Base-by-base conservation (phyloP, 2,113 vertebrate genomes). In the Erythrolamprus reginae region DNA sequence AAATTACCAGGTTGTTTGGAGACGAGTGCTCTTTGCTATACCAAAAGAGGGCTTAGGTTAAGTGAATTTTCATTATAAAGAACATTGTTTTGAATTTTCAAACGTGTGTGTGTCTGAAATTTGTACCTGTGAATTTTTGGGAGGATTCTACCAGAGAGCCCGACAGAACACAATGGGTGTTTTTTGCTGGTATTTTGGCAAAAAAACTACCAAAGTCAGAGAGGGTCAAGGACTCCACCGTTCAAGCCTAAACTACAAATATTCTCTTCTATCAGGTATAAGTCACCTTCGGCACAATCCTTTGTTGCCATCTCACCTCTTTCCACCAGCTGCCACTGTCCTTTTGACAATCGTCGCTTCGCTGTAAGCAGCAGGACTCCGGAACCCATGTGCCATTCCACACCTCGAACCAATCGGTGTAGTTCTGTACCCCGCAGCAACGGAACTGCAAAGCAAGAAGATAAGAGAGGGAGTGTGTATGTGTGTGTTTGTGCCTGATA, bases 401-500 rank as follows among this genome's bases (percentile, higher is more conserved):
- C 19, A 97, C 93, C 0, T 93, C 92, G 84, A 96, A 94, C 98
- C 98, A 98, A 96, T 98, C 98, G 0, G 95, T 96, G 89, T 96
- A 96, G 89, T 97, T 97, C 9, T 95, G 96, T n/a, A 98, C 97
- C 0, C 98, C 98, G 45, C 98, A 98, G 93, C 98, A 98, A 92
- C 98, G 98, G 91, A 98, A 98, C 98, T 98, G 92, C 38, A 65
- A 84, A 84, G 86, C n/a, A 84, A 88, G 26, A 45, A 82, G 1
- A 86, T 0, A 9, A 1, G 4, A 9, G 38, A 10, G 5, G 12
- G 26, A 2, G 10, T 13, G 70, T 4, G 5, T 13, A 19, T 26
- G 12, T 15, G 82, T 84, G 10, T 15, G 13, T 28, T 28, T 84
- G 47, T 84, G 10, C 4, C 26, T 50, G 13, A 28, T 13, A 6